These are phyloP conservation scores for Pogonognathellus flavescens DNA, from an alignment of 1,140 invertebrate species.

Conservation along the genomic window DNA sequence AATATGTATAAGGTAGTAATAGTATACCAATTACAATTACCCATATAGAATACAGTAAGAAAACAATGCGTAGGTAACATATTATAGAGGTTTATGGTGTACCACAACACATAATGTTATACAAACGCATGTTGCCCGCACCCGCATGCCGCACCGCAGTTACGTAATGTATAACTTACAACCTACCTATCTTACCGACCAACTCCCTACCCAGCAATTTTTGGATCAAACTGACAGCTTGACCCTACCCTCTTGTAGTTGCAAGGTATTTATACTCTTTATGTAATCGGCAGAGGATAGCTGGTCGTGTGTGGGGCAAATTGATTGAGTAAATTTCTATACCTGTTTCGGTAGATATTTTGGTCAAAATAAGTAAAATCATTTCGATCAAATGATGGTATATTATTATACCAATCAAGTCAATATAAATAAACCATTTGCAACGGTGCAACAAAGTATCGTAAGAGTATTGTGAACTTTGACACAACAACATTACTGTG, in stretches of 20 bases:
- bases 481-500: too few species aligned
- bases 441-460: too few species aligned
- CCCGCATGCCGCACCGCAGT: too few species aligned
- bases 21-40: too few species aligned
- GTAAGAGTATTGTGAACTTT: too few species aligned
- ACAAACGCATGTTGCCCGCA: too few species aligned
- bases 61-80: neutral
- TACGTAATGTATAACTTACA: too few species aligned
- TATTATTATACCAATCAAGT: too few species aligned
- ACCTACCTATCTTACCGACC: neutral
- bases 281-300: neutral
- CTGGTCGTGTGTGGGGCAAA: conserved; percentile 2
- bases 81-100: neutral
- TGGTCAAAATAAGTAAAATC: neutral
- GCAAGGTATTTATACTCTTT: conserved; percentile 18
- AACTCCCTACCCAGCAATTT: conserved; percentile 27
- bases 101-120: neutral
- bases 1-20: too few species aligned
- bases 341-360: conserved; percentile 2
- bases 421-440: too few species aligned
- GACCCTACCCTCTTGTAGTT: conserved; percentile 32
- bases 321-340: neutral
- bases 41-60: neutral
- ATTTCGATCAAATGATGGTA: neutral
- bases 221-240: conserved; percentile 41